Evolutionary conservation across 2,113 vertebrate species (phyloP), one percentile per base, ranked within the genome.

Genomic region (Lophochroa leadbeateri): DNA sequence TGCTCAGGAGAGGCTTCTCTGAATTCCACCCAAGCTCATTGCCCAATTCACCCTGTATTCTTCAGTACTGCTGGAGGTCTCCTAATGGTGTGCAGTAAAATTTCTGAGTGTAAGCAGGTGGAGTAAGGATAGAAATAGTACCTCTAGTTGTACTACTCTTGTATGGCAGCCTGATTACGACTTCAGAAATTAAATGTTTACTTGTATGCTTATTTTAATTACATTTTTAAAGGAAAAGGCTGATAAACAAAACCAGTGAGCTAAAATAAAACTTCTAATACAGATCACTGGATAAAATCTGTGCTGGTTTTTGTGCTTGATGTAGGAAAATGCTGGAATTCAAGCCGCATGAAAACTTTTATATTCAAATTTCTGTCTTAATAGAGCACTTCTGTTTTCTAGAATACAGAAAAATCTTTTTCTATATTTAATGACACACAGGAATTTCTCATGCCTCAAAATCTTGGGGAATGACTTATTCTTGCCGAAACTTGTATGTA

Each of bases 11-110:
- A 77, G 57, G 13, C 20, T 53, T 65, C 43, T 67, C 29, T 82
- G 47, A 49, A 5, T 87, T 70, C 11, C 6, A 3, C 11, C 10
- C 5, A 33, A 77, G 41, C 21, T 65, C 29, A 5, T 25, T 0
- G 6, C 7, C 46, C 61, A 23, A 1, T 35, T 86, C 29, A 5
- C 37, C 16, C 13, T 1, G 0, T 25, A 5, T 16, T 53, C 33
- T 47, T 8, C 4, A 24, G 49, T 20, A 12, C 25, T 43, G 41
- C 60, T 80, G 85, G 33, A 17, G 16, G 58, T 21, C 33, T 91
- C 10, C 10, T 37, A 31, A 47, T 1, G 0, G 41, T 21, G 28
- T 18, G 67, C 33, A 29, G 0, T 49, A 46, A 67, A 31, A 90
- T 29, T 80, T 55, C 24, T 18, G 39, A 55, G 43, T 49, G 7